These are phyloP conservation scores for Alviniconcha strummeri DNA, from an alignment of 2,888 invertebrate genomes.

Conservation along the genomic window DNA sequence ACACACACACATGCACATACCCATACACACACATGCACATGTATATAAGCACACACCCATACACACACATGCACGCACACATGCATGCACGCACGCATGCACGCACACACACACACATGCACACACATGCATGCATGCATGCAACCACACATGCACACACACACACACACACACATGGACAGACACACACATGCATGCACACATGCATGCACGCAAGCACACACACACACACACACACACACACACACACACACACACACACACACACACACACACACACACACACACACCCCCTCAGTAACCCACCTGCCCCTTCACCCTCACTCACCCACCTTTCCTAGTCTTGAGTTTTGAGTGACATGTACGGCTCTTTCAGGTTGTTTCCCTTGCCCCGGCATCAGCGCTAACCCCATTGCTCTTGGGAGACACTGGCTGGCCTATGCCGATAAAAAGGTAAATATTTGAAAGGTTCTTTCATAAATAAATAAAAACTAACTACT, in stretches of 20 bases:
- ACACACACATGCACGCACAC: neutral
- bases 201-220: neutral
- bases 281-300: too few species aligned
- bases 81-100: neutral
- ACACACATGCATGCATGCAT: neutral
- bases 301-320: too few species aligned
- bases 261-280: too few species aligned
- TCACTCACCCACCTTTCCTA: too few species aligned
- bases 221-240: too few species aligned
- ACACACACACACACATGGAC: neutral
- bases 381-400: constrained; percentile 83
- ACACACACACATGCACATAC: too few species aligned
- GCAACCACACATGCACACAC: neutral
- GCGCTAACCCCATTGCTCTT: constrained; percentile 86
- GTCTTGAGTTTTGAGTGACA: too few species aligned
- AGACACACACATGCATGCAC: too few species aligned
- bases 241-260: too few species aligned
- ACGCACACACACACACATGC: neutral
- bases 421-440: constrained; percentile 82
- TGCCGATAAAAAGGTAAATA: constrained; percentile 86
- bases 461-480: too few species aligned
- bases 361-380: constrained; percentile 76
- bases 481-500: too few species aligned
- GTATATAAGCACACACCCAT: neutral
- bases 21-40: too few species aligned